phyloP scores from a whole-genome alignment of 2,888 invertebrate species.

The Lycaena phlaeas region DNA sequence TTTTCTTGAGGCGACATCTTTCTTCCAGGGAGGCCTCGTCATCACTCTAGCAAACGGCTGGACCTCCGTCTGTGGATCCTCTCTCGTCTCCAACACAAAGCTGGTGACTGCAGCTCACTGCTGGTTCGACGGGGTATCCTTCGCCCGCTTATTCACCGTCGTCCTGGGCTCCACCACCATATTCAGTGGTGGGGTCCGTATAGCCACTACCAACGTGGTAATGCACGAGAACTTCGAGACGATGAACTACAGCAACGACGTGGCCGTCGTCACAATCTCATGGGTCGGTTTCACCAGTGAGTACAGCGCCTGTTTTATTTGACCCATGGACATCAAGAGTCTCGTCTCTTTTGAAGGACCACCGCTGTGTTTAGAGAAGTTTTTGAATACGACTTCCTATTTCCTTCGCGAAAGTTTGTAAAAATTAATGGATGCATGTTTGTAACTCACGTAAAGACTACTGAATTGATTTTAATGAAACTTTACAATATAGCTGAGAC shows the following conservation, averaged over 20 bases:
- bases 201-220: conserved; percentile 21
- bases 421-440: too few relatives aligned
- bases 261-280: conserved; percentile 12
- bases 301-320: too few relatives aligned
- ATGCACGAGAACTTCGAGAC: conserved; percentile 25
- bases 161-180: conserved; percentile 29
- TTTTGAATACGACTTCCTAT: too few relatives aligned
- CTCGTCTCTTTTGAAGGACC: too few relatives aligned
- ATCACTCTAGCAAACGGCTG: conserved; percentile 25
- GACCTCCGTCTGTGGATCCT: conserved; percentile 33
- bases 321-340: too few relatives aligned
- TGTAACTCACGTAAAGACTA: too few relatives aligned
- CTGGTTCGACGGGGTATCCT: conserved; percentile 29
- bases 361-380: too few relatives aligned
- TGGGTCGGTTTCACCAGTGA: conserved; percentile 14
- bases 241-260: conserved; percentile 11
- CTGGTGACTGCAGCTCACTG: conserved; percentile 33
- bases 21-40: conserved; percentile 31
- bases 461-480: too few relatives aligned
- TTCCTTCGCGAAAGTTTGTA: too few relatives aligned
- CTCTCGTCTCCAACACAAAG: conserved; percentile 31
- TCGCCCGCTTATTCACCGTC: conserved; percentile 29
- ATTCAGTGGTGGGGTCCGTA: conserved; percentile 28
- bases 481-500: too few relatives aligned
- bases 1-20: too few relatives aligned